Conservation (phyloP, 2,888 invertebrate genomes). For the Heliconius ethilla region DNA sequence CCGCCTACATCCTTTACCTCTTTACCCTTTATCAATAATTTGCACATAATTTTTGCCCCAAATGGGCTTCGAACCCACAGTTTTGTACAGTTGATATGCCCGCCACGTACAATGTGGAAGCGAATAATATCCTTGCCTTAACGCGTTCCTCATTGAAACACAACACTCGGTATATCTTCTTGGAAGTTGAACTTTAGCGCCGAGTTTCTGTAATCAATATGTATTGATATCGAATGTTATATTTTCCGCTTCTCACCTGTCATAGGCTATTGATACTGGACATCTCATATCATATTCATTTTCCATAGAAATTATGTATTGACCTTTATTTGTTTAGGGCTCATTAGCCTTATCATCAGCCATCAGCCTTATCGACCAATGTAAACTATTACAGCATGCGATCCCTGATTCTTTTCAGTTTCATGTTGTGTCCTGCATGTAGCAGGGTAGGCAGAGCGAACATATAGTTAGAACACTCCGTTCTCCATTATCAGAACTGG, state of each 20-base stretch:
- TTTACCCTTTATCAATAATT: background rate
- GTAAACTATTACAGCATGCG: too few species aligned
- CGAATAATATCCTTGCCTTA: constrained; percentile 20
- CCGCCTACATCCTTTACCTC: background rate
- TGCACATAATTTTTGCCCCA: background rate
- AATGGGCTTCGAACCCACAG: background rate
- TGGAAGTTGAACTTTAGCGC: constrained; percentile 32
- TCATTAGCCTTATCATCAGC: background rate
- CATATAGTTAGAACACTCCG: too few species aligned
- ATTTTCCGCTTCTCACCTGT: constrained; percentile 40
- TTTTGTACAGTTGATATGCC: background rate
- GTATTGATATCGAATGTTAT: constrained; percentile 35
- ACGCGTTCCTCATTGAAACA: constrained; percentile 35
- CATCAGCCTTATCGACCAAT: too few species aligned
- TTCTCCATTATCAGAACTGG: background rate
- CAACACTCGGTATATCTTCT: constrained; percentile 30
- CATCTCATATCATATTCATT: constrained; percentile 19
- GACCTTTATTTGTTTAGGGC: background rate
- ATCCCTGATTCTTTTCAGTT: too few species aligned
- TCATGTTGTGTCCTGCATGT: too few species aligned
- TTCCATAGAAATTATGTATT: constrained; percentile 1
- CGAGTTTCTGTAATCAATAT: constrained; percentile 40
- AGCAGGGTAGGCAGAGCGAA: too few species aligned
- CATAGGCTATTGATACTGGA: constrained; percentile 27
- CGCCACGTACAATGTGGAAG: constrained; percentile 1